phyloP scores from a whole-genome alignment of 2,113 vertebrate genomes.

The Jaculus jaculus region DNA sequence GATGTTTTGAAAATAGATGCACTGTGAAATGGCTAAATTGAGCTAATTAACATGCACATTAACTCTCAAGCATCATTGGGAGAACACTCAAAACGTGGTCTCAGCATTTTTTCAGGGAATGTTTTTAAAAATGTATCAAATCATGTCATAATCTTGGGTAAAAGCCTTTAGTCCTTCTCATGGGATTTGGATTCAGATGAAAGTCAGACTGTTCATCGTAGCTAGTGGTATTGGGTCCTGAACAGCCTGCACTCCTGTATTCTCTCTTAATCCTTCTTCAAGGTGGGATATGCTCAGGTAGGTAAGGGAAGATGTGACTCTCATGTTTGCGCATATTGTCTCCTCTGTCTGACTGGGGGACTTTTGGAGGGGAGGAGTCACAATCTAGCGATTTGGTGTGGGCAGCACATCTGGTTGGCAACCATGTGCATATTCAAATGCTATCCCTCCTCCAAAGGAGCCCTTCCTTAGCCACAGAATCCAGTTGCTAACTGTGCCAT shows the following conservation, averaged over 20 bases:
- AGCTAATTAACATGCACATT: not conserved
- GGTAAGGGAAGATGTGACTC: not conserved
- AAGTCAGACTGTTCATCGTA: not conserved
- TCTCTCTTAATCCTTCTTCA: not conserved
- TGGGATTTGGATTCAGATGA: not conserved
- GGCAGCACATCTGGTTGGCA: not conserved
- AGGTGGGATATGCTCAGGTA: not conserved
- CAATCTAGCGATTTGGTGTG: not conserved
- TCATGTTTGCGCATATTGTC: not conserved
- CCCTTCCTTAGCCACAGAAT: not conserved
- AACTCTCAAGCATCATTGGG: not conserved
- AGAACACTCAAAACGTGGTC: not conserved
- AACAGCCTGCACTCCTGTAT: not conserved
- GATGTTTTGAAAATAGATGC: not conserved
- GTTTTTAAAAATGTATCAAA: not conserved
- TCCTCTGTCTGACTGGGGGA: not conserved
- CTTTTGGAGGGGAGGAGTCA: not conserved
- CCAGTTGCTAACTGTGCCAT: not conserved
- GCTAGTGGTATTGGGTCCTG: not conserved
- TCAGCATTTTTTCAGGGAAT: not conserved
- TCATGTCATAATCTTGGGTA: not conserved
- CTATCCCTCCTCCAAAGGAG: not conserved
- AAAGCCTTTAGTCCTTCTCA: not conserved
- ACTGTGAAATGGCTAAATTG: not conserved
- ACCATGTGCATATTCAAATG: not conserved